phyloP scores from a whole-genome alignment of 2,113 vertebrate species.

The Aegithalos caudatus region DNA sequence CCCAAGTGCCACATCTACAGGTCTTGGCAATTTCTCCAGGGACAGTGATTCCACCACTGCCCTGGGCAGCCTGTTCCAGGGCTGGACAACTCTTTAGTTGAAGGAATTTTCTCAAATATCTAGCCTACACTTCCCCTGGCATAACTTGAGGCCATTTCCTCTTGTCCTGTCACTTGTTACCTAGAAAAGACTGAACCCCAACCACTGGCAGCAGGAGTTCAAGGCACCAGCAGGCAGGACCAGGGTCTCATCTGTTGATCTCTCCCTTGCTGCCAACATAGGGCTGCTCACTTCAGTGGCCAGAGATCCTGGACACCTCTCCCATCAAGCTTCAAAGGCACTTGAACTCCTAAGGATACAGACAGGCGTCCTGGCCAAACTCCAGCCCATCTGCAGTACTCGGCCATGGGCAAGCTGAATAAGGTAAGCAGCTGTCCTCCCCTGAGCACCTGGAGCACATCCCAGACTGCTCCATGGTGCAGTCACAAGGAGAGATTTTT shows the following conservation, averaged over 20 bases:
- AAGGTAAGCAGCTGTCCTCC: neutral
- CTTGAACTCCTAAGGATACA: neutral
- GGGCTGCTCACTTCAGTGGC: neutral
- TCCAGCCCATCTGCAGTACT: no score
- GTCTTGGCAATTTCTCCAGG: neutral
- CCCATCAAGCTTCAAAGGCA: neutral
- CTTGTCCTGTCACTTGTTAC: neutral
- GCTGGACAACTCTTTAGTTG: neutral
- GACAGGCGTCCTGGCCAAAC: no score
- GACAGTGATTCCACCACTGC: neutral
- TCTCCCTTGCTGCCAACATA: neutral
- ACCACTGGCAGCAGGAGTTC: neutral
- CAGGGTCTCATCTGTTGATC: neutral
- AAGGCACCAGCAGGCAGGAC: neutral
- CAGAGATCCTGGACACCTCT: neutral
- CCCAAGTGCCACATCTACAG: neutral
- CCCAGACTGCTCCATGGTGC: neutral
- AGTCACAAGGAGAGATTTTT: neutral
- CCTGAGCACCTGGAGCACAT: neutral
- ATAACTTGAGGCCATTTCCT: neutral
- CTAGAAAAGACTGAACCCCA: neutral
- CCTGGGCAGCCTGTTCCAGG: neutral
- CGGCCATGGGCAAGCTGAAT: fast-evolving
- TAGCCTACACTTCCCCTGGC: neutral
- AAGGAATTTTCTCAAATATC: neutral